Evolutionary conservation across 2,113 vertebrate species (phyloP).

Genomic region (Syrmaticus mikado): DNA sequence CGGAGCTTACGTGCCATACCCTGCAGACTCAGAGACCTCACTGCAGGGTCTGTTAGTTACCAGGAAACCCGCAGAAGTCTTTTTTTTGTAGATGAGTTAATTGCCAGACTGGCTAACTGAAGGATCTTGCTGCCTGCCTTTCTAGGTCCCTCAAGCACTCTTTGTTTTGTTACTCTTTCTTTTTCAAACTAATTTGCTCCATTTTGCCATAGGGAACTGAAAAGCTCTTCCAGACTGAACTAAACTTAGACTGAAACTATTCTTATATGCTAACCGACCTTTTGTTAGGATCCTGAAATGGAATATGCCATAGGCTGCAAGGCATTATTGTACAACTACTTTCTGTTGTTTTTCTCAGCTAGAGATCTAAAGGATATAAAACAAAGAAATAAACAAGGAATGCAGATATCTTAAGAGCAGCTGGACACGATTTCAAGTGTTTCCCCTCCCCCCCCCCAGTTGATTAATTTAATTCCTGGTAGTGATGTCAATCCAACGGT

Average conservation of each 20-base stretch:
- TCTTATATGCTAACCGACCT: neutral
- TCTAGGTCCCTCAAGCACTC: neutral
- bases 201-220: neutral
- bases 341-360: neutral
- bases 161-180: neutral
- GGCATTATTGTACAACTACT: neutral
- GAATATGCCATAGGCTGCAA: neutral
- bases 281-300: neutral
- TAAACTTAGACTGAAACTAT: neutral
- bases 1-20: neutral
- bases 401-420: neutral
- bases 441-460: neutral
- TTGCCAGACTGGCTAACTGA: neutral
- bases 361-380: neutral
- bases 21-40: no score
- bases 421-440: neutral
- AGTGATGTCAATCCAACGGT: neutral
- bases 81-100: neutral
- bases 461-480: neutral
- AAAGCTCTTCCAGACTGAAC: neutral
- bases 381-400: neutral
- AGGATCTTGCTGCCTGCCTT: neutral
- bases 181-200: neutral
- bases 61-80: neutral
- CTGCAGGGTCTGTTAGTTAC: neutral